These are phyloP conservation scores for Caenorhabditis sulstoni DNA, from an alignment of 2,888 invertebrate species.

Conservation along the genomic window DNA sequence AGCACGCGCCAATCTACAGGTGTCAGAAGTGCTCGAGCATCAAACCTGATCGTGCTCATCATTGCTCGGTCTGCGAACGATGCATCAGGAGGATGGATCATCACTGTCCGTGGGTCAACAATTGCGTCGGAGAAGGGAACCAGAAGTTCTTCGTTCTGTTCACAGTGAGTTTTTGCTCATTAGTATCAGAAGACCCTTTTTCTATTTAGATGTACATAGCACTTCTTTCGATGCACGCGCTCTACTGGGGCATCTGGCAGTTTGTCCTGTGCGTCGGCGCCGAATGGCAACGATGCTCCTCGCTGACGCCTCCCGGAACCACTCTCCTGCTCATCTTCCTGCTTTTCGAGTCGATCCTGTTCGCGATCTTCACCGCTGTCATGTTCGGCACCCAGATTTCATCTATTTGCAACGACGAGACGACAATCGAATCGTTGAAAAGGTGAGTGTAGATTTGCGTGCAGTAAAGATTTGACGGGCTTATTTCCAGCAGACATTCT, in stretches of 20 bases:
- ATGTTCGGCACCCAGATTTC: constrained; percentile 96
- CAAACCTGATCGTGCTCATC: constrained; percentile 95
- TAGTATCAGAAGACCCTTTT: no score
- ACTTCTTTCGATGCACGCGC: constrained; percentile 93
- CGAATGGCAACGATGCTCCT: constrained; percentile 85
- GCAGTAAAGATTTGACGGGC: no score
- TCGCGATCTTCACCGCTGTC: constrained; percentile 96
- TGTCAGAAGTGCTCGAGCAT: constrained; percentile 97
- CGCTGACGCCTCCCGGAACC: constrained; percentile 95
- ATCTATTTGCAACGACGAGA: constrained; percentile 98
- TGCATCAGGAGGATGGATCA: constrained; percentile 86
- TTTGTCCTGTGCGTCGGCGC: constrained; percentile 93
- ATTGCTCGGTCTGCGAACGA: constrained; percentile 85
- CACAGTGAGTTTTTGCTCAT: constrained; percentile 85
- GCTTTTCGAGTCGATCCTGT: constrained; percentile 93
- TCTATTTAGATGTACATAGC: constrained; percentile 91
- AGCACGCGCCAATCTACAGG: constrained; percentile 88
- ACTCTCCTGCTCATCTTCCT: constrained; percentile 93
- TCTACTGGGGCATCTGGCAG: constrained; percentile 93
- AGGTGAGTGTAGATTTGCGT: constrained; percentile 25
- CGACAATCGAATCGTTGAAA: constrained; percentile 83
- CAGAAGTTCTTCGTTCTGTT: constrained; percentile 99
- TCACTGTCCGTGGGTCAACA: constrained; percentile 90
- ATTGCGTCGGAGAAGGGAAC: constrained; percentile 98
- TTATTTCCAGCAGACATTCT: constrained; percentile 43